Evolutionary conservation across 2,888 invertebrate genomes (phyloP).

Genomic region (Pandemis heparana): DNA sequence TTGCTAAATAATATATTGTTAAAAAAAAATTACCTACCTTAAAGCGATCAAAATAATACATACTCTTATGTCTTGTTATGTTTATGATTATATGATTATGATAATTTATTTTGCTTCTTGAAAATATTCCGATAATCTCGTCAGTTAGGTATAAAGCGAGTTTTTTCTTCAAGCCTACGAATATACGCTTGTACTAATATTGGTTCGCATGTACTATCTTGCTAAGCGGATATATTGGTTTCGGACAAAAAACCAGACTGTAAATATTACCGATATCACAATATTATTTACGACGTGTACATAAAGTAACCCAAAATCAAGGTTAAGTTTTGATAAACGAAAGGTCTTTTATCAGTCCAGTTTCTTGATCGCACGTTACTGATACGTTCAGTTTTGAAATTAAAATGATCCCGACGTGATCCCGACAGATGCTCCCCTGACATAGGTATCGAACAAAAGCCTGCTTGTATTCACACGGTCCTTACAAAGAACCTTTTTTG

Average conservation of each 20-base stretch:
- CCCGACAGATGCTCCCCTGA: slow-evolving; percentile 75
- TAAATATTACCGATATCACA: slow-evolving; percentile 33
- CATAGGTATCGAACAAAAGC: slow-evolving; percentile 67
- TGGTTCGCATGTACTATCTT: slow-evolving; percentile 23
- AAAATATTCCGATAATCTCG: background rate
- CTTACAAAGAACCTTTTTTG: slow-evolving; percentile 75
- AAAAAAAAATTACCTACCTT: background rate
- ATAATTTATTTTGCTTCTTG: background rate
- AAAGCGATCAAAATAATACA: too few species aligned
- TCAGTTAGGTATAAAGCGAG: background rate
- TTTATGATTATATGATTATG: too few species aligned
- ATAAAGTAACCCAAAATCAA: slow-evolving; percentile 30
- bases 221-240: slow-evolving; percentile 23
- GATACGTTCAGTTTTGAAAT: slow-evolving; percentile 62
- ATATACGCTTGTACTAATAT: slow-evolving; percentile 4
- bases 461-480: slow-evolving; percentile 76
- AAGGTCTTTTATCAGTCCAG: slow-evolving; percentile 30
- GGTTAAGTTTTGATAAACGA: slow-evolving; percentile 29
- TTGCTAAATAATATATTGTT: background rate
- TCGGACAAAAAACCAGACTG: slow-evolving; percentile 37
- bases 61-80: too few species aligned
- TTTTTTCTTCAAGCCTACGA: background rate
- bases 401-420: slow-evolving; percentile 68
- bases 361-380: slow-evolving; percentile 43
- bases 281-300: slow-evolving; percentile 34